Conservation (phyloP, 2,888 invertebrate species). For the Perithous albicinctus region DNA sequence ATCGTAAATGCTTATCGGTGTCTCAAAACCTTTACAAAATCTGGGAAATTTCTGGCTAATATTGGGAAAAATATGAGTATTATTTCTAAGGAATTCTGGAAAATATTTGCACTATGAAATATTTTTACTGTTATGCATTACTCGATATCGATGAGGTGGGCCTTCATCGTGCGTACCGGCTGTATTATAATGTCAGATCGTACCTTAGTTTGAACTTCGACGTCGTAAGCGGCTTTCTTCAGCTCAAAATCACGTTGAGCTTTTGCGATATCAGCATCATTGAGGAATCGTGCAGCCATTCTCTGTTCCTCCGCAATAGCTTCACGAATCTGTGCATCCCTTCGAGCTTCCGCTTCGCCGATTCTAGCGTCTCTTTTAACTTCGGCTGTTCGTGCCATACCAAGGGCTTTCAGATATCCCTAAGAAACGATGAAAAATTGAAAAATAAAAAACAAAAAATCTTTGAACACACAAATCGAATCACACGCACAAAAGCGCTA, state of each 20-base stretch:
- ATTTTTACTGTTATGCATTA: no score
- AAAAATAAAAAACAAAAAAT: no score
- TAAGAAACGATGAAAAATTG: constrained; percentile 79
- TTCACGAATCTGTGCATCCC: constrained; percentile 96
- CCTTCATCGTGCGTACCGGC: no score
- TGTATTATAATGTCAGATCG: constrained; percentile 60
- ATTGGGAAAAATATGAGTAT: no score
- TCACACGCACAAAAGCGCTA: constrained; percentile 48
- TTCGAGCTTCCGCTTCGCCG: constrained; percentile 97
- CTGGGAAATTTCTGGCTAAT: no score
- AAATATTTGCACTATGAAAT: no score
- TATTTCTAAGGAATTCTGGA: no score
- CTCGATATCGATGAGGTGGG: no score
- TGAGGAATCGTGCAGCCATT: constrained; percentile 96
- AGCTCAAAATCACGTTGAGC: constrained; percentile 98
- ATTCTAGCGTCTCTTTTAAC: constrained; percentile 98
- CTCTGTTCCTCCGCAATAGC: constrained; percentile 98
- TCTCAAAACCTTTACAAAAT: no score
- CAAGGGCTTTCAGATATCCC: constrained; percentile 97
- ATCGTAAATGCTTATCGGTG: no score
- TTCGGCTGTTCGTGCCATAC: constrained; percentile 97
- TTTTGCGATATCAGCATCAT: constrained; percentile 99
- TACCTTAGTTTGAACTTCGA: constrained; percentile 97
- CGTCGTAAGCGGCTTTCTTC: constrained; percentile 98
- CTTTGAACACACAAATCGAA: constrained; percentile 10